A percentile compares a stretch with the other conserved stretches of the same genome.
Conservation (phyloP, 2,113 vertebrate genomes). For the Antechinus flavipes region DNA sequence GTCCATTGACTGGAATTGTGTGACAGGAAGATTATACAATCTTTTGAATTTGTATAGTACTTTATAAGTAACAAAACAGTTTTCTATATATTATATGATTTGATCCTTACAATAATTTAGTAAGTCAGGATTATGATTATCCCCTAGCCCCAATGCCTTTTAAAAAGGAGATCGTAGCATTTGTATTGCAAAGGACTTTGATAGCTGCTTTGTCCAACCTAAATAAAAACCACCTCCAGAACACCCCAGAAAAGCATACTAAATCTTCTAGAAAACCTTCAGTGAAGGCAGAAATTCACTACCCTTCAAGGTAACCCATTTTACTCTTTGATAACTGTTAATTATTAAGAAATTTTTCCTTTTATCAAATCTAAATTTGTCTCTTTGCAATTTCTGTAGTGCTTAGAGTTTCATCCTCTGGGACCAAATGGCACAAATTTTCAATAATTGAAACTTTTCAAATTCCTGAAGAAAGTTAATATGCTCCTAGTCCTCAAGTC, state of each 20-base stretch:
- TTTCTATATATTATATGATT: background rate
- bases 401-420: background rate
- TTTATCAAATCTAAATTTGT: background rate
- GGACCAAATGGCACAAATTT: background rate
- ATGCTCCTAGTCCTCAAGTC: background rate
- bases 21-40: background rate
- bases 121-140: background rate
- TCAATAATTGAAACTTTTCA: background rate
- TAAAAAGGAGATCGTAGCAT: background rate
- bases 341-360: background rate
- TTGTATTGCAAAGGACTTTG: background rate
- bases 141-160: background rate
- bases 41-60: background rate
- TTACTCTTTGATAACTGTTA: background rate
- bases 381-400: background rate
- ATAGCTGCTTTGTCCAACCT: background rate
- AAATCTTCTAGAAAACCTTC: background rate
- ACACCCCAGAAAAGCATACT: background rate
- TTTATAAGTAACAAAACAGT: background rate
- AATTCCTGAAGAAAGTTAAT: background rate
- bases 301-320: background rate
- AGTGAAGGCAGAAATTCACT: background rate
- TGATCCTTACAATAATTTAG: background rate
- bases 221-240: background rate
- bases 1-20: background rate